Evolutionary conservation across 2,797 vertebrate genomes (phyloP).

Genomic region (Amblyraja radiata): DNA sequence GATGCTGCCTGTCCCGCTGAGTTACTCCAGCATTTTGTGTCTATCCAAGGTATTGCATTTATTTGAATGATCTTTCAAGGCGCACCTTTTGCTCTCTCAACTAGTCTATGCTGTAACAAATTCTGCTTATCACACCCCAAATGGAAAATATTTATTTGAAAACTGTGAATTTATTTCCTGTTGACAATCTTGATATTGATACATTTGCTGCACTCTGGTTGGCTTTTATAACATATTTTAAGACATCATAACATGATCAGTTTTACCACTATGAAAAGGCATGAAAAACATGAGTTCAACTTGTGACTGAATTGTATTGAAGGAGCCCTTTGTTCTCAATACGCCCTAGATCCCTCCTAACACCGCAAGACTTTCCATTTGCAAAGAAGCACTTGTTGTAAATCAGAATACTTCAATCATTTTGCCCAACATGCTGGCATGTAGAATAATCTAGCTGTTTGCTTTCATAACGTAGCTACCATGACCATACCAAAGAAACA

Average conservation of each 20-base stretch:
- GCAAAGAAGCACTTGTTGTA: background rate
- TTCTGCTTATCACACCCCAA: background rate
- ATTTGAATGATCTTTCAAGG: no score
- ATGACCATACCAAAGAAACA: background rate
- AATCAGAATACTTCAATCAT: background rate
- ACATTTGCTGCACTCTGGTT: background rate
- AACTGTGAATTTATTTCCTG: background rate
- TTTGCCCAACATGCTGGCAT: background rate
- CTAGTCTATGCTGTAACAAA: background rate
- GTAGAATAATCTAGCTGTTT: background rate
- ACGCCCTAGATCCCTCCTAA: background rate
- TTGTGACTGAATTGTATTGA: background rate
- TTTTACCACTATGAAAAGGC: background rate
- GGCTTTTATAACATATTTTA: background rate
- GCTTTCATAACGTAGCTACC: background rate
- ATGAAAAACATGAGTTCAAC: background rate
- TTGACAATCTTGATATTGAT: background rate
- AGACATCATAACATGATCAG: background rate
- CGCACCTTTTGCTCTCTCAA: no score
- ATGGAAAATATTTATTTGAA: background rate
- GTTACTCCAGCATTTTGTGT: no score
- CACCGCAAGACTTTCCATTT: background rate
- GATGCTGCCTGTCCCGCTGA: no score
- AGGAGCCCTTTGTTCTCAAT: background rate
- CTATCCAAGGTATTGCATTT: no score